phyloP scores from a whole-genome alignment of 1,140 invertebrate species.

The Gyrodactylus bullatarudis region DNA sequence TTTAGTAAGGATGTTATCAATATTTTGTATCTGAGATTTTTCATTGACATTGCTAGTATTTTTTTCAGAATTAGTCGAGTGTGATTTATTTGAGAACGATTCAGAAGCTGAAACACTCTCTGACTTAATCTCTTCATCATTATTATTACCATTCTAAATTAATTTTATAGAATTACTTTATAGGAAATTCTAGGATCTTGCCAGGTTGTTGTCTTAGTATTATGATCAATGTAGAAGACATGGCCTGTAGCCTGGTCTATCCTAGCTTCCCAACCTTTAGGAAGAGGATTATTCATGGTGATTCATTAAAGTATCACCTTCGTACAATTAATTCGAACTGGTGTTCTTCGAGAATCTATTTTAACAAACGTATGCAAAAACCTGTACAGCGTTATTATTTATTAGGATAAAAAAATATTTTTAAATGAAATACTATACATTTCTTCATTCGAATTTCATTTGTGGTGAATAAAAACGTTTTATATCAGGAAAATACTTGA shows the following conservation, averaged over 20 bases:
- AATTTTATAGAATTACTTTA: neutral
- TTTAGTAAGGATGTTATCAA: neutral
- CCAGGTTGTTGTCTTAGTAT: constrained; percentile 75
- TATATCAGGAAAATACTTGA: no score
- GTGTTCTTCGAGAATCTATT: no score
- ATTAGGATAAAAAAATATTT: no score
- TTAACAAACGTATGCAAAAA: no score
- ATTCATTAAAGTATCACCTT: no score
- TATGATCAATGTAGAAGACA: constrained; percentile 58
- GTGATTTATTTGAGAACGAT: neutral
- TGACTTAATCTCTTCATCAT: no score
- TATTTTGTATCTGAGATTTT: neutral
- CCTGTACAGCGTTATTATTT: no score
- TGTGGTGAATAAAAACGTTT: no score
- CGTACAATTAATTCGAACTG: no score
- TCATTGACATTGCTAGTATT: neutral
- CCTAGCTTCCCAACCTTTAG: constrained; percentile 77
- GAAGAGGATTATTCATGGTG: constrained; percentile 53
- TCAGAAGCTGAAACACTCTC: neutral
- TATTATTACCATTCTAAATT: no score
- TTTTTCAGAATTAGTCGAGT: neutral
- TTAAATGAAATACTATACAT: no score
- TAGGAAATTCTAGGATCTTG: constrained; percentile 40
- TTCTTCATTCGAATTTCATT: no score
- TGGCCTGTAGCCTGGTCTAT: neutral